Conservation (phyloP, 2,888 invertebrate species). For the Steromphala cineraria region DNA sequence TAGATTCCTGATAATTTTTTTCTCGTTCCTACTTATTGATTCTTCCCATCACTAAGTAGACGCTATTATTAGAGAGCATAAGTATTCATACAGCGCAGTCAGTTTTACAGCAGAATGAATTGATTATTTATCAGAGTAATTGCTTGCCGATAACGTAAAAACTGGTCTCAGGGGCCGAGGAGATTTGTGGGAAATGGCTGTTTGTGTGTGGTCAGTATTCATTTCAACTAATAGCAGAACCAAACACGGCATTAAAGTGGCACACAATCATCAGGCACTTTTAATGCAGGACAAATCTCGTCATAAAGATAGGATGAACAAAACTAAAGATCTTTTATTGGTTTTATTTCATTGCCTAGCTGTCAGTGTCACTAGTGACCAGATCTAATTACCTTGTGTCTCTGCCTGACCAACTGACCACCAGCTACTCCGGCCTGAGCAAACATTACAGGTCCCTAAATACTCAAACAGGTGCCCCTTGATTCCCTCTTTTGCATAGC, state of each 20-base stretch:
- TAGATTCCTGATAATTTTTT: no score
- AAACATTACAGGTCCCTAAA: constrained; percentile 12
- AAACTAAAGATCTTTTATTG: constrained; percentile 4
- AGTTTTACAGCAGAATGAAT: no score
- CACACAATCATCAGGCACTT: neutral
- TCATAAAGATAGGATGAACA: neutral
- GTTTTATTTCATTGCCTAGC: neutral
- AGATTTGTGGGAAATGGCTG: neutral
- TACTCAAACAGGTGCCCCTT: neutral
- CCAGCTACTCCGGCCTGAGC: neutral
- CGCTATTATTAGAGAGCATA: no score
- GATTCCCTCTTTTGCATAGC: neutral
- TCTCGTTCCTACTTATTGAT: no score
- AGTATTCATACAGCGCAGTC: no score
- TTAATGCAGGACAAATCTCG: constrained; percentile 4
- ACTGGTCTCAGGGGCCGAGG: no score
- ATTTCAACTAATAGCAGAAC: neutral
- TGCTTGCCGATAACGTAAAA: no score
- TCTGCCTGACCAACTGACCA: neutral
- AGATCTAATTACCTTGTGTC: constrained; percentile 5
- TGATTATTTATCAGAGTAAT: no score
- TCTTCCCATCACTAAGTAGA: no score
- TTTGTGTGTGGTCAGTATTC: neutral
- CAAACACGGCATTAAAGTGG: neutral
- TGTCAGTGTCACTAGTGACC: neutral